Evolutionary conservation across 2,113 vertebrate species (phyloP), one percentile per base, ranked within the genome.

Genomic region (Steatornis caripensis): DNA sequence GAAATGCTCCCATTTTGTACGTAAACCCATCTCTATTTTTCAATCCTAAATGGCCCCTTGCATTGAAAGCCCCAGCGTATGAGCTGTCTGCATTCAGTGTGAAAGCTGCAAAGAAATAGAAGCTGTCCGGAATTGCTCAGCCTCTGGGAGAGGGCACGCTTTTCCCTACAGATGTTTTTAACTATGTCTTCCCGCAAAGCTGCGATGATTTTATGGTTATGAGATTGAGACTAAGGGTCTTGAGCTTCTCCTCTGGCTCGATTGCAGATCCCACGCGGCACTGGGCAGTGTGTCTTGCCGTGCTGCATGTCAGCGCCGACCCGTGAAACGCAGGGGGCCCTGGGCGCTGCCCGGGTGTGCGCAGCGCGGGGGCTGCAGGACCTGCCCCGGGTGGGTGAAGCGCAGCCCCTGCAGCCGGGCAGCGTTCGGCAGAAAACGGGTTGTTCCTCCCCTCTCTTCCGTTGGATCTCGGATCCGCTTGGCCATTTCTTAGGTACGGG

Each of bases 1-100:
- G 92, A 94, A 93, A 89, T n/a, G 80, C 83, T 94, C 81, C 79
- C 80, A n/a, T 91, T 95, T 75, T 71, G 69, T 96, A 26, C 87
- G 79, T 92, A 95, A 97, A 95, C 94, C 84, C 68, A 53, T 53
- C 74, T 91, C 95, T 90, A 55, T 93, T 93, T 94, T 95, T 89
- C 92, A 95, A 53, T 89, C 95, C 77, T 69, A 94, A 96, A 95
- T 89, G 95, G 89, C 77, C 77, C 77, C 82, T 69, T 61, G 84
- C 53, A 61, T 76, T 91, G 82, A 91, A 96, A 96, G 78, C 77
- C 48, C 3, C 2, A 48, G n/a, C 19, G 65, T 22, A 54, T 60
- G 62, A 91, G 69, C 86, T 84, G 65, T 61, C 80, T 93, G 75
- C 26, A 20, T 84, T 89, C 72, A 66, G 22, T 20, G 60, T 53